Evolutionary conservation across 2,888 invertebrate genomes (phyloP).

Genomic region (Phragmatobia fuliginosa): DNA sequence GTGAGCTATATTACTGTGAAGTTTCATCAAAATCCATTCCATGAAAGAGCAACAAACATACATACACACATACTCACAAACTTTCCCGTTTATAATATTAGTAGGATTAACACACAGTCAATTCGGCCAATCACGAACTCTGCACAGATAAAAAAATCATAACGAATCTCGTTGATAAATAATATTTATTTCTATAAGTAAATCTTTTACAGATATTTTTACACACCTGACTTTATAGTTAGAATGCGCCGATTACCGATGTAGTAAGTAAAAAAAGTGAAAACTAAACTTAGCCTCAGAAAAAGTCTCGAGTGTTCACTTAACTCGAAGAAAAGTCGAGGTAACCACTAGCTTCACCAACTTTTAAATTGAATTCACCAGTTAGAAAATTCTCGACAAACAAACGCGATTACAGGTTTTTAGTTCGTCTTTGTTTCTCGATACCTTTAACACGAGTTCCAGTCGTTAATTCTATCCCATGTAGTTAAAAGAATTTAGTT

Average conservation of each 20-base stretch:
- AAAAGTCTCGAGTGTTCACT: constrained; percentile 52
- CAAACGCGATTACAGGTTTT: constrained; percentile 44
- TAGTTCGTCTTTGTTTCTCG: constrained; percentile 3
- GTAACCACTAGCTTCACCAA: constrained; percentile 41
- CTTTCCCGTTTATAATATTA: too few species aligned
- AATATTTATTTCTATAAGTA: too few species aligned
- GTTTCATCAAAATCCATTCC: too few species aligned
- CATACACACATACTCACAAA: too few species aligned
- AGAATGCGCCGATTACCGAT: too few species aligned
- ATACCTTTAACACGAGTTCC: not conserved
- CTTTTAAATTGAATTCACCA: constrained; percentile 62
- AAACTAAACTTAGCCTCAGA: constrained; percentile 10
- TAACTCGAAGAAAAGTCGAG: constrained; percentile 47
- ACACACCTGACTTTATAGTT: too few species aligned
- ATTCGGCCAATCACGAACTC: not conserved
- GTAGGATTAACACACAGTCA: not conserved
- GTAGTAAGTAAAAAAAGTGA: constrained; percentile 24
- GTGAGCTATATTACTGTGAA: too few species aligned
- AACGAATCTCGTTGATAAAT: not conserved
- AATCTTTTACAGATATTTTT: too few species aligned
- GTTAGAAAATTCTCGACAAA: constrained; percentile 55
- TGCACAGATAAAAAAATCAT: not conserved
- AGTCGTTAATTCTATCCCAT: not conserved
- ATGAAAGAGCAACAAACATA: too few species aligned
- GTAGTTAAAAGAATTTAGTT: not conserved